These are phyloP conservation scores for Fulmarus glacialis DNA, from an alignment of 2,113 vertebrate genomes.

Conservation along the genomic window DNA sequence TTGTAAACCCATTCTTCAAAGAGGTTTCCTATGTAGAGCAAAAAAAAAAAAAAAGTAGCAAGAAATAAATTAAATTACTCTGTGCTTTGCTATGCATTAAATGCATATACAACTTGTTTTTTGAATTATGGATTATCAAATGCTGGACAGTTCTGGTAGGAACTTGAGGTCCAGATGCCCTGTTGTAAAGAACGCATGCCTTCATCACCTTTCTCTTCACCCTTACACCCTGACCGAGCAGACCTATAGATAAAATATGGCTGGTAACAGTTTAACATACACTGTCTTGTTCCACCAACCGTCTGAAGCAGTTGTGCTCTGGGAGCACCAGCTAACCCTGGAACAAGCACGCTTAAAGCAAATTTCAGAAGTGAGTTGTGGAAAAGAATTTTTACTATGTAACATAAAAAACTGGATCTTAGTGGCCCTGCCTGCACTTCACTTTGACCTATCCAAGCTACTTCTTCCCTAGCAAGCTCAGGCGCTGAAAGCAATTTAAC, in stretches of 20 bases:
- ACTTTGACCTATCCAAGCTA: neutral
- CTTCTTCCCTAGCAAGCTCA: neutral
- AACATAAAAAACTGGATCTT: neutral
- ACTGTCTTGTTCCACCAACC: neutral
- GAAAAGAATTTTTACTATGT: neutral
- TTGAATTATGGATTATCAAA: neutral
- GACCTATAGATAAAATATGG: neutral
- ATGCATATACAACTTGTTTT: neutral
- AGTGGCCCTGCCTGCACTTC: neutral
- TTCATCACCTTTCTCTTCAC: neutral
- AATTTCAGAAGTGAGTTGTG: neutral
- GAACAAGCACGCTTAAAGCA: neutral
- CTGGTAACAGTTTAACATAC: neutral
- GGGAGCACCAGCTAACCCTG: neutral
- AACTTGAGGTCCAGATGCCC: neutral
- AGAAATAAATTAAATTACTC: neutral
- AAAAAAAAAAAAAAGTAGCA: neutral
- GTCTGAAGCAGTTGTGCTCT: neutral
- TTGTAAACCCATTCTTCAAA: neutral
- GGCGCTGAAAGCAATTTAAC: neutral
- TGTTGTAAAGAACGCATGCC: neutral
- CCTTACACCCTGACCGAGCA: neutral
- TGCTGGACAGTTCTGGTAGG: neutral
- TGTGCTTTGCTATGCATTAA: neutral
- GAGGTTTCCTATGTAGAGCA: neutral